These are phyloP conservation scores for Labia minor DNA, from an alignment of 2,888 invertebrate genomes.

Conservation along the genomic window DNA sequence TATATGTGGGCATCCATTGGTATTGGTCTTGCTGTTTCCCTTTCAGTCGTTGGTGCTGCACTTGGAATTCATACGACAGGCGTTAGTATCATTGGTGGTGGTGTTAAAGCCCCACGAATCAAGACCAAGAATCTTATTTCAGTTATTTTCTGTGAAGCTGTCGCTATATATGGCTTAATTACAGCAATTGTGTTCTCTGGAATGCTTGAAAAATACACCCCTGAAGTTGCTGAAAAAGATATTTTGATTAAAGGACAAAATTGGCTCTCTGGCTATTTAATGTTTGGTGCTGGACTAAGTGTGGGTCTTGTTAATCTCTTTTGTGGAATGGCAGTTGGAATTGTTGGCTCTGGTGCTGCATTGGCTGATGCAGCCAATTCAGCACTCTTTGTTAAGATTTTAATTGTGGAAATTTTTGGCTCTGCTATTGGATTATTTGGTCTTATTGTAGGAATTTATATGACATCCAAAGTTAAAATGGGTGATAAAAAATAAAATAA, in stretches of 20 bases:
- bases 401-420: constrained; percentile 98
- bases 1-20: constrained; percentile 96
- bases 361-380: constrained; percentile 96
- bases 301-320: constrained; percentile 94
- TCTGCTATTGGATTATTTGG: constrained; percentile 98
- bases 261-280: constrained; percentile 79
- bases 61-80: constrained; percentile 97
- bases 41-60: constrained; percentile 96
- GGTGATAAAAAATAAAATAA: constrained; percentile 46
- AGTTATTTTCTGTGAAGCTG: constrained; percentile 99
- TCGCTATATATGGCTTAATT: constrained; percentile 97
- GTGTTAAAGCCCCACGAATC: constrained; percentile 96
- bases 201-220: constrained; percentile 53
- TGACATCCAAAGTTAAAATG: constrained; percentile 75
- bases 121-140: constrained; percentile 99
- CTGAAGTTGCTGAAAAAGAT: constrained; percentile 35
- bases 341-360: constrained; percentile 95
- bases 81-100: constrained; percentile 91
- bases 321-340: constrained; percentile 94
- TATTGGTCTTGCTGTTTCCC: constrained; percentile 81
- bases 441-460: constrained; percentile 93
- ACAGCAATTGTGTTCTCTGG: constrained; percentile 95
- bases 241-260: constrained; percentile 48
- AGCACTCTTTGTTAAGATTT: constrained; percentile 91
- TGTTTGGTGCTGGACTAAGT: constrained; percentile 92